Evolutionary conservation across 1,140 invertebrate species (phyloP).

Genomic region (Brachionus rotundiformis): DNA sequence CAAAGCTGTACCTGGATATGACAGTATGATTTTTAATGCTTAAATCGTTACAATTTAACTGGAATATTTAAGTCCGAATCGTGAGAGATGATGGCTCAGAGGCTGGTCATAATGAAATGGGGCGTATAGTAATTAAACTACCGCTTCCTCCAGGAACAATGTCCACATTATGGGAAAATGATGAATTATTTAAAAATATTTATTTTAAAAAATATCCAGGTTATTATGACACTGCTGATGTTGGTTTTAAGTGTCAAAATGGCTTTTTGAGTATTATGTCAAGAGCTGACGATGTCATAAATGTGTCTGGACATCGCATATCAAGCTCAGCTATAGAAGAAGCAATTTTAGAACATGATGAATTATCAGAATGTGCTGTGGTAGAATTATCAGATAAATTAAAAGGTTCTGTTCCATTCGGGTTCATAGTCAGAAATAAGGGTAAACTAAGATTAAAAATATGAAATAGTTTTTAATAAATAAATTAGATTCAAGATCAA

Average conservation of each 20-base stretch:
- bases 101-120: constrained; percentile 73
- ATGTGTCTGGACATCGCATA: constrained; percentile 85
- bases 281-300: constrained; percentile 90
- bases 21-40: too few relatives aligned
- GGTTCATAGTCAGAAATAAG: constrained; percentile 74
- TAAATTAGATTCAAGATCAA: constrained; percentile 53
- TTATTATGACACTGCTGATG: constrained; percentile 94
- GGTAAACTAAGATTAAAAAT: not conserved
- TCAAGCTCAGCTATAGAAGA: constrained; percentile 85
- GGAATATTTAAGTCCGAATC: constrained; percentile 71
- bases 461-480: not conserved
- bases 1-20: constrained; percentile 78
- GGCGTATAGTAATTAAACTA: constrained; percentile 78
- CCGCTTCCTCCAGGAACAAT: constrained; percentile 84
- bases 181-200: constrained; percentile 76
- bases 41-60: too few relatives aligned
- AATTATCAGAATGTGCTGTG: constrained; percentile 80
- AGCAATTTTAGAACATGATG: constrained; percentile 77
- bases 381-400: constrained; percentile 82
- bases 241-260: constrained; percentile 77
- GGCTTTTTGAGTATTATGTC: constrained; percentile 85
- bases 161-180: constrained; percentile 77
- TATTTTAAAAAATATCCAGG: constrained; percentile 84
- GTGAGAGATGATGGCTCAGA: constrained; percentile 72
- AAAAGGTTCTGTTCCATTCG: constrained; percentile 85